phyloP scores from a whole-genome alignment of 2,113 vertebrate genomes.

The Callospermophilus lateralis region DNA sequence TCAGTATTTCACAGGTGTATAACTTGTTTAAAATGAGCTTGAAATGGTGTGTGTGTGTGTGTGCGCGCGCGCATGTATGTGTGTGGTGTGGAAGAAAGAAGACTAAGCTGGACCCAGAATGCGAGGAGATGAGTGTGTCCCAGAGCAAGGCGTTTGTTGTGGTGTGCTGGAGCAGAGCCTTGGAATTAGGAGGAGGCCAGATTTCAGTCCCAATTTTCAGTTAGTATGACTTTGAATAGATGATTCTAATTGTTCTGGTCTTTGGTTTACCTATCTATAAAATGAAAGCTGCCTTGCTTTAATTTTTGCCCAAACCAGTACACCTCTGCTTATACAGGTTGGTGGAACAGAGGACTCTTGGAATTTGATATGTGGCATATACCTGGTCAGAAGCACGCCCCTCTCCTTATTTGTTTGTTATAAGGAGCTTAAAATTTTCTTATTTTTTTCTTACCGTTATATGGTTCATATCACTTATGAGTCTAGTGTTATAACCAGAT shows the following conservation, averaged over 20 bases:
- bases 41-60: not conserved
- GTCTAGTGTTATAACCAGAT: not conserved
- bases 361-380: not conserved
- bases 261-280: not conserved
- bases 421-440: not conserved
- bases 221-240: not conserved
- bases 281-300: not conserved
- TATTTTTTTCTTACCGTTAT: not conserved
- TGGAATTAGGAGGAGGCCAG: not conserved
- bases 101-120: not conserved
- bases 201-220: not conserved
- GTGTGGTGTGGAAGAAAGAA: not conserved
- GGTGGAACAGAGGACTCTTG: not conserved
- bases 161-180: not conserved
- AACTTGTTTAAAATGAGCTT: conserved; percentile 1
- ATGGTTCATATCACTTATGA: not conserved
- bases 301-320: not conserved
- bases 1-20: not conserved
- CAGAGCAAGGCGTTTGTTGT: not conserved
- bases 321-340: not conserved
- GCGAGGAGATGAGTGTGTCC: not conserved
- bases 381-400: not conserved
- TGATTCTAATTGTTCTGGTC: not conserved
- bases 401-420: not conserved
- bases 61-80: not conserved